phyloP scores from a whole-genome alignment of 1,140 invertebrate species.

The Pachyrhynchus sulphureomaculatus region DNA sequence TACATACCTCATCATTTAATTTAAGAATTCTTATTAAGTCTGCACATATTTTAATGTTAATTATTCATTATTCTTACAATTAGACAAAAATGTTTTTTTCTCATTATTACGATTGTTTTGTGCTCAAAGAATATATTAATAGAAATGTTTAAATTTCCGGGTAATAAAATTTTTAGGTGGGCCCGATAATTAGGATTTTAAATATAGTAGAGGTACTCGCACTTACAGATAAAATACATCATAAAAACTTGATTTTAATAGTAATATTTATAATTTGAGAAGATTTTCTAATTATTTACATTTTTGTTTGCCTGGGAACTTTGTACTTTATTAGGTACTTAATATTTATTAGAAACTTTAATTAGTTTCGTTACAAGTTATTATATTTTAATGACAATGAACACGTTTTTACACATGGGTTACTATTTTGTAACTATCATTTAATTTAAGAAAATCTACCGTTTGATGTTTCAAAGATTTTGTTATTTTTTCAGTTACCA shows the following conservation, averaged over 20 bases:
- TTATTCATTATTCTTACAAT: no score
- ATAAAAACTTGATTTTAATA: slow-evolving; percentile 14
- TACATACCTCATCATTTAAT: no score
- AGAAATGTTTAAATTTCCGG: slow-evolving; percentile 16
- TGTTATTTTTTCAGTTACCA: no score
- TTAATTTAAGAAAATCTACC: no score
- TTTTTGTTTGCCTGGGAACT: slow-evolving; percentile 4
- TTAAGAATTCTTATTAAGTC: no score
- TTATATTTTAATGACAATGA: no score
- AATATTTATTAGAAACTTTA: no score
- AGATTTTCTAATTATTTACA: slow-evolving; percentile 3
- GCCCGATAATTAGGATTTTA: slow-evolving; percentile 8
- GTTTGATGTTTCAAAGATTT: no score
- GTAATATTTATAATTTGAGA: slow-evolving; percentile 10
- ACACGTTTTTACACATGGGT: no score
- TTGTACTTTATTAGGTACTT: neutral
- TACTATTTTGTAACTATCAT: no score
- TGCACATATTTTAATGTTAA: no score
- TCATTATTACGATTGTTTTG: slow-evolving; percentile 9
- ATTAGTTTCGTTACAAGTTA: no score
- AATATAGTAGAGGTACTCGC: neutral
- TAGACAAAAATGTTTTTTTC: slow-evolving; percentile 1
- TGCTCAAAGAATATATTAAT: slow-evolving; percentile 4
- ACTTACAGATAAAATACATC: slow-evolving; percentile 10
- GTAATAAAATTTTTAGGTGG: slow-evolving; percentile 15